A percentile compares a stretch with the other conserved stretches of the same genome.
Evolutionary conservation across 1,140 invertebrate genomes (phyloP).

Genomic region (Mizuhopecten yessoensis): DNA sequence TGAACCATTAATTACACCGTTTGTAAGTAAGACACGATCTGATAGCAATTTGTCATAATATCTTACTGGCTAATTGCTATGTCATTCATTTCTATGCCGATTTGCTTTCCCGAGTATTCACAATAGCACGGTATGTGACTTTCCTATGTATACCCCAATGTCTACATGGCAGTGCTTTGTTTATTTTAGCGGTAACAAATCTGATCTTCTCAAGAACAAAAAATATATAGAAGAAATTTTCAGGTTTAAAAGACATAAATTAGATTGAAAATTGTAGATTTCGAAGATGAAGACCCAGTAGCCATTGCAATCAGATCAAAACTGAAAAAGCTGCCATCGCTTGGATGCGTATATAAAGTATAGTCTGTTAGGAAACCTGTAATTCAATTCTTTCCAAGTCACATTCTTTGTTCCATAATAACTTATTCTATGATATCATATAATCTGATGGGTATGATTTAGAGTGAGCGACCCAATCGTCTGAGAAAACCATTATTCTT

Average conservation of each 20-base stretch:
- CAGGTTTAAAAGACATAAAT: conserved; percentile 19
- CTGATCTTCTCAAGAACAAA: background rate
- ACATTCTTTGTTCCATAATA: background rate
- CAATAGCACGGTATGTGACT: no score
- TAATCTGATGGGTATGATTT: background rate
- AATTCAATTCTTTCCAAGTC: background rate
- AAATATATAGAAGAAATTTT: background rate
- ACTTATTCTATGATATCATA: background rate
- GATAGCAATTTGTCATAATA: no score
- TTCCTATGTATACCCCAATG: no score
- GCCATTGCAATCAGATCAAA: background rate
- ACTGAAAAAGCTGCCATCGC: background rate
- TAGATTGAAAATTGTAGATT: background rate
- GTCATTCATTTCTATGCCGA: no score
- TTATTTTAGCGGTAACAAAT: background rate
- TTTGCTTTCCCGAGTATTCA: no score
- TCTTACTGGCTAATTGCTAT: no score
- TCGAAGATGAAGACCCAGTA: background rate
- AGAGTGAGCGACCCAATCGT: background rate
- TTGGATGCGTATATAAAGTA: background rate
- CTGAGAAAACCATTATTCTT: background rate
- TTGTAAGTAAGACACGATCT: no score
- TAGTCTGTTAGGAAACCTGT: background rate
- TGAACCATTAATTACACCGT: no score
- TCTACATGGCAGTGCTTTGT: background rate